Evolutionary conservation across 2,113 vertebrate genomes (phyloP).

Genomic region (Pica pica): DNA sequence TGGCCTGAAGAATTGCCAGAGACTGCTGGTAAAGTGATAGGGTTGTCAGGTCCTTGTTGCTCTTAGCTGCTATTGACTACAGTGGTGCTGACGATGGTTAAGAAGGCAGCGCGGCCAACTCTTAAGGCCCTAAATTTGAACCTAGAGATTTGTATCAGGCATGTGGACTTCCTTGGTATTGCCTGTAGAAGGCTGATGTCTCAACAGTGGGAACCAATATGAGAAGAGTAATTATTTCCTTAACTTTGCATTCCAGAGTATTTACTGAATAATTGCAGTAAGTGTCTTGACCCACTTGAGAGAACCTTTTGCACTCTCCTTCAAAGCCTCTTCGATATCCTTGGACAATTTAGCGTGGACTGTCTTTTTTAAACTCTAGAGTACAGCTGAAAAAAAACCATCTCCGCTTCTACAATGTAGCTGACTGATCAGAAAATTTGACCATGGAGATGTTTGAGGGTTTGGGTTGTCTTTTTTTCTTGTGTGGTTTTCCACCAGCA

Average conservation of each 20-base stretch:
- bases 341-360: background rate
- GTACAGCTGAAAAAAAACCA: background rate
- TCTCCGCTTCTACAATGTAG: background rate
- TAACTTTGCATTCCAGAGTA: background rate
- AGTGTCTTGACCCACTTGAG: background rate
- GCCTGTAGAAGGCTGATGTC: background rate
- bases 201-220: background rate
- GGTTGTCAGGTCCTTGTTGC: background rate
- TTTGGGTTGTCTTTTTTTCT: background rate
- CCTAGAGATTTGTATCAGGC: background rate
- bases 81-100: background rate
- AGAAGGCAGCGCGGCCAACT: background rate
- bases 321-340: background rate
- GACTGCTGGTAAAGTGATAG: background rate
- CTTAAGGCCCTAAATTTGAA: background rate
- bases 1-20: slow-evolving; percentile 38
- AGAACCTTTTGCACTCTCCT: background rate
- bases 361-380: background rate
- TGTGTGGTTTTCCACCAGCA: background rate
- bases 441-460: accelerated
- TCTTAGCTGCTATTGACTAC: background rate
- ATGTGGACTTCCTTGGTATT: background rate
- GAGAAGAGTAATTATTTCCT: background rate
- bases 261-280: background rate
- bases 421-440: background rate